phyloP scores from a whole-genome alignment of 1,140 invertebrate genomes.

The Cydia pomonella region DNA sequence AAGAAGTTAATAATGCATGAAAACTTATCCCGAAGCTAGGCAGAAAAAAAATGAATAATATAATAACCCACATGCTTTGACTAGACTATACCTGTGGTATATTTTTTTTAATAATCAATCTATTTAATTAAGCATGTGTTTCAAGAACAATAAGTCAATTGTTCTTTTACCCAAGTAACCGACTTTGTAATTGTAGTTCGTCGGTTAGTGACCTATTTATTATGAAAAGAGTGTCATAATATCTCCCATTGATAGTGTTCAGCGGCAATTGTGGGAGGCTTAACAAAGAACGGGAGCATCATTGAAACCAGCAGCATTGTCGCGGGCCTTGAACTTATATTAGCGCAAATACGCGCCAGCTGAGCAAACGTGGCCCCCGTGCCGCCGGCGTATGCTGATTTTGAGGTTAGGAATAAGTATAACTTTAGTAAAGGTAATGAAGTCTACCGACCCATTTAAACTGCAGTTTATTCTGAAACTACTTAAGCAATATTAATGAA shows the following conservation, averaged over 20 bases:
- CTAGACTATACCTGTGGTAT: no score
- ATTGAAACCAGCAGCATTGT: constrained; percentile 23
- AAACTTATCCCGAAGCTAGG: no score
- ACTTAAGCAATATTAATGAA: constrained; percentile 35
- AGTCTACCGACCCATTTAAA: neutral
- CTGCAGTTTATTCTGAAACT: neutral
- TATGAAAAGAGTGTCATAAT: constrained; percentile 10
- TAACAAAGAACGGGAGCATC: constrained; percentile 20
- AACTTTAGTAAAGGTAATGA: neutral
- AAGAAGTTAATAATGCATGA: no score
- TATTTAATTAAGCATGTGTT: neutral
- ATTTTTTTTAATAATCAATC: neutral
- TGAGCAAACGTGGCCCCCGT: neutral
- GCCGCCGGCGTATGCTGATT: constrained; percentile 7
- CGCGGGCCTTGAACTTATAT: constrained; percentile 32
- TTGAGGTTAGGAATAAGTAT: constrained; percentile 19
- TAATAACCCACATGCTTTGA: no score
- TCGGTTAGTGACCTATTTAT: constrained; percentile 19
- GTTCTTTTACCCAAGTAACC: neutral
- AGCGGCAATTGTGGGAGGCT: constrained; percentile 23
- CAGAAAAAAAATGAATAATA: no score
- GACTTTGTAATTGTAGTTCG: constrained; percentile 1
- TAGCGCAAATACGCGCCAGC: constrained; percentile 16
- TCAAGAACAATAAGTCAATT: neutral
- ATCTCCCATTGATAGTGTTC: constrained; percentile 22